Percentiles rank a stretch among this genome's conserved stretches.
Evolutionary conservation across 2,888 invertebrate species (phyloP).

Genomic region (Mystacides longicornis): DNA sequence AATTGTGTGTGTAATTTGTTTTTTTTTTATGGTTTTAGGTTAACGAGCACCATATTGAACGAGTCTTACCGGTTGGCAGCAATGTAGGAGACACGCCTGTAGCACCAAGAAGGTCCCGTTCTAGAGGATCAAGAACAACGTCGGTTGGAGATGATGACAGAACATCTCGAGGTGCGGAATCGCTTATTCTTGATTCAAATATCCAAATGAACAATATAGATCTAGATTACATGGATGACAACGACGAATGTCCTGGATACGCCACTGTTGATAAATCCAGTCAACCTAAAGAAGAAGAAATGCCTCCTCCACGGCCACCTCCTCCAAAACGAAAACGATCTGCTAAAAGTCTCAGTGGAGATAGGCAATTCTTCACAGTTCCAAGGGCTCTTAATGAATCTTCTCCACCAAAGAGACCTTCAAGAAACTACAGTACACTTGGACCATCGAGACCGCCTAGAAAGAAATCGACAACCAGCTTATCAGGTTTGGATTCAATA

Average conservation of each 20-base stretch:
- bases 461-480: constrained; percentile 51
- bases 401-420: constrained; percentile 50
- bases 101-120: constrained; percentile 49
- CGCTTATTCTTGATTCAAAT: constrained; percentile 47
- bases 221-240: constrained; percentile 37
- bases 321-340: constrained; percentile 54
- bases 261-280: constrained; percentile 67
- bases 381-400: constrained; percentile 43
- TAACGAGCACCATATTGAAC: constrained; percentile 58
- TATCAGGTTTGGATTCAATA: constrained; percentile 48
- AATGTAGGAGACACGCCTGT: constrained; percentile 52
- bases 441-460: constrained; percentile 55
- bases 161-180: constrained; percentile 65
- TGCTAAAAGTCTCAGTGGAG: constrained; percentile 45
- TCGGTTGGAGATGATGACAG: constrained; percentile 61
- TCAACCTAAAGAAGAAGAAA: constrained; percentile 30
- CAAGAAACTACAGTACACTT: constrained; percentile 54
- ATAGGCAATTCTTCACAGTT: constrained; percentile 63
- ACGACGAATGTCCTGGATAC: constrained; percentile 57
- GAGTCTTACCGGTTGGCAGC: constrained; percentile 46
- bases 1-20: neutral
- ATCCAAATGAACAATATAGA: constrained; percentile 37
- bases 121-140: constrained; percentile 49
- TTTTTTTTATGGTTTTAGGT: constrained; percentile 41
- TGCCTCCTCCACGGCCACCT: constrained; percentile 51